These are phyloP conservation scores for Dreissena polymorpha DNA, from an alignment of 1,140 invertebrate species.

Conservation along the genomic window DNA sequence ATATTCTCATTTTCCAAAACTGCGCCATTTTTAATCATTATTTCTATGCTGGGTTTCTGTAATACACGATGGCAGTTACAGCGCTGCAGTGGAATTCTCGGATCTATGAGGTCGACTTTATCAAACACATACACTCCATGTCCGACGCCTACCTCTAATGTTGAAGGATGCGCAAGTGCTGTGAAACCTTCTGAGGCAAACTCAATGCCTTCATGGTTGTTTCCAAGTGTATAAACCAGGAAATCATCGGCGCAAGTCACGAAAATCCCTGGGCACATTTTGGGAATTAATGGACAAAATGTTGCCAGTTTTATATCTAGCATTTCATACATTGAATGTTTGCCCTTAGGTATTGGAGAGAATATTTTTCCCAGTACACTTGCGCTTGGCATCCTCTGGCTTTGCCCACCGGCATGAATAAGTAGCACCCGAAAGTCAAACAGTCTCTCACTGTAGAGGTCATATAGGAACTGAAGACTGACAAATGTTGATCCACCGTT, in stretches of 20 bases:
- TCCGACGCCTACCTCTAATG: constrained; percentile 76
- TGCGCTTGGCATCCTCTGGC: constrained; percentile 80
- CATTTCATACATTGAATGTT: constrained; percentile 73
- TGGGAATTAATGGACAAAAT: constrained; percentile 79
- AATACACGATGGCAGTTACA: constrained; percentile 77
- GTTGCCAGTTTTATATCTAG: constrained; percentile 80
- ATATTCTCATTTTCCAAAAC: constrained; percentile 64
- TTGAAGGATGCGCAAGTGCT: constrained; percentile 80
- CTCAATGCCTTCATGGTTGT: constrained; percentile 61
- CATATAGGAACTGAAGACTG: constrained; percentile 71
- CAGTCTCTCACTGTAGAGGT: constrained; percentile 71
- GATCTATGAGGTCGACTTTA: constrained; percentile 57
- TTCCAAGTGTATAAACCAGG: constrained; percentile 76
- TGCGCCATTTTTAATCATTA: constrained; percentile 77
- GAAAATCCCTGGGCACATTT: constrained; percentile 80
- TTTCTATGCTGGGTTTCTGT: constrained; percentile 79
- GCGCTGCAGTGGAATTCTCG: constrained; percentile 58
- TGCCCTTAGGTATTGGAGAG: constrained; percentile 76
- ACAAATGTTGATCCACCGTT: constrained; percentile 80
- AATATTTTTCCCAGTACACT: constrained; percentile 81
- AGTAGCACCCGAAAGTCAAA: constrained; percentile 75
- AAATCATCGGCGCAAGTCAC: constrained; percentile 81
- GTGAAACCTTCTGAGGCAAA: constrained; percentile 78
- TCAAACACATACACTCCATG: constrained; percentile 81
- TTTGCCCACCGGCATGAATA: constrained; percentile 81